phyloP scores from a whole-genome alignment of 2,797 vertebrate species.

The Tapirus indicus region DNA sequence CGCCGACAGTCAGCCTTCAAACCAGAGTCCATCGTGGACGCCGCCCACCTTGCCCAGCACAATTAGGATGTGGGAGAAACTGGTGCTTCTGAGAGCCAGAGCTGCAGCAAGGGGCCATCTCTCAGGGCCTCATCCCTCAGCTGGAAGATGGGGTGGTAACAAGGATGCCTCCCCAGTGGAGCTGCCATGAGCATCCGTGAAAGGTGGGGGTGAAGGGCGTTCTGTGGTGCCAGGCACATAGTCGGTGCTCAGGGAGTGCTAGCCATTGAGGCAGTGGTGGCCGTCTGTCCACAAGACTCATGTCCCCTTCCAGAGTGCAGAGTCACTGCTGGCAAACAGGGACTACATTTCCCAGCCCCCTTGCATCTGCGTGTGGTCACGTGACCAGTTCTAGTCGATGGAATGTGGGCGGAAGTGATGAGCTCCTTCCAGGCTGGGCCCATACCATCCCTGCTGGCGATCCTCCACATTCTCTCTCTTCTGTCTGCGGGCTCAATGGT shows the following conservation, averaged over 20 bases:
- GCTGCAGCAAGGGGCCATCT: background rate
- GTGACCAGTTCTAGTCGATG: background rate
- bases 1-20: background rate
- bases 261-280: background rate
- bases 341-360: background rate
- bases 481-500: background rate
- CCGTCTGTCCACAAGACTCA: background rate
- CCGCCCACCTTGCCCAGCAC: background rate
- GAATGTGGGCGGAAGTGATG: background rate
- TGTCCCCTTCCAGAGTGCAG: background rate
- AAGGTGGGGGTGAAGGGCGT: no score
- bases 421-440: background rate
- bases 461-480: background rate
- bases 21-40: background rate
- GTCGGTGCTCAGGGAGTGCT: background rate
- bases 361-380: background rate
- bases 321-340: background rate
- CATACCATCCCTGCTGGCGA: fast-evolving
- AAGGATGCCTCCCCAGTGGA: background rate
- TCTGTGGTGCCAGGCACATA: background rate
- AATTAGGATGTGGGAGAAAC: background rate
- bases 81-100: background rate
- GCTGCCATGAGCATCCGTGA: background rate
- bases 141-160: background rate
- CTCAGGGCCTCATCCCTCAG: background rate